Evolutionary conservation across 2,888 invertebrate species (phyloP), one percentile per base, ranked within the genome.

Genomic region (Agriotes lineatus): DNA sequence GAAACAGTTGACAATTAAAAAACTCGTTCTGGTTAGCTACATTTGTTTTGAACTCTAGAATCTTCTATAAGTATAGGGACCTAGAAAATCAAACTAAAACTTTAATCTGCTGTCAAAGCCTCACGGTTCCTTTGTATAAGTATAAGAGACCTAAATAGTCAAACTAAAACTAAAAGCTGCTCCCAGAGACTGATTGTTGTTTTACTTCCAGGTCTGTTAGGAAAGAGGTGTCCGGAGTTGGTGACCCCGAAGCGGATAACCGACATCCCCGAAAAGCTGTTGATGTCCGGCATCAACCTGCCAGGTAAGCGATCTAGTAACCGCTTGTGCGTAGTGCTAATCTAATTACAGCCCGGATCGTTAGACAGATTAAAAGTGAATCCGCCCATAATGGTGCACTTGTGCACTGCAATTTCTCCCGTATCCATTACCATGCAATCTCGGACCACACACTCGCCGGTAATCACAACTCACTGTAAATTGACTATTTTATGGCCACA

Each of bases 271-370:
- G 90, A 91, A 82, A 89, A 89, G 79, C 85, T 90, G 71, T 85
- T 91, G 73, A 87, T 88, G 85, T 90, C 90, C 72, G 91, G 91
- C 76, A 88, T 91, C 78, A 88, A 89, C 82, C 86, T 91, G 81
- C 91, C 91, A 83, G 91, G 91, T 91, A 85, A 86, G 86, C n/a
- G n/a, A n/a, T n/a, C n/a, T n/a, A 25, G 12, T 12, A 52, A 16
- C 19, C 5, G 52, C 30, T 14, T 14, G 14, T 14, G 30, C 25
- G 5, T 35, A 52, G 16, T 16, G 16, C 54, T 35, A 30, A 33
- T 54, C 10, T 54, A 54, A 54, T 54, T 16, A 54, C 18, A 30
- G 12, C 9, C 16, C 7, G 16, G 12, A 42, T 48, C 48, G 42
- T 57, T 60, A 35, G 16, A 35, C 18, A 25, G 59, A 57, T 58